Evolutionary conservation across 2,113 vertebrate genomes (phyloP), one percentile per base, ranked within the genome.

Genomic region (Xerus inauris): DNA sequence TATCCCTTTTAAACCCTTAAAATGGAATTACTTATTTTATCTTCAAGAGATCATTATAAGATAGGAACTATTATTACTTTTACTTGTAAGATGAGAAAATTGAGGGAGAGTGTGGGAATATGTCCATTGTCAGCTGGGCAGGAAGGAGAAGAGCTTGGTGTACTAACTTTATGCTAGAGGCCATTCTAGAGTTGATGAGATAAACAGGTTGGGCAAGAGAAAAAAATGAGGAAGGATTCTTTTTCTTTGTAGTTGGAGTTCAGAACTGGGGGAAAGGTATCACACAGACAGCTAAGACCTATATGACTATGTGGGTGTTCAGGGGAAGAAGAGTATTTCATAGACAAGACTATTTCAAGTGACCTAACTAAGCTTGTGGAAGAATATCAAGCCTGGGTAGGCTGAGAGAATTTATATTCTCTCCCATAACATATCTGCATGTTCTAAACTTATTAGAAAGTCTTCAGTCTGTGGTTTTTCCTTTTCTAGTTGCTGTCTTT

Each of bases 371-470:
- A 92, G 19, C 14, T 9, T 26, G 12, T 64, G 26, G 72, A 94
- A 92, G 8, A 24, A 20, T 14, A 51, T 51, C 62, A 67, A 62
- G 20, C 20, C 30, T 69, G 38, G 76, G 49, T 32, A 71, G 40
- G 42, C 59, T 95, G 59, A 38, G 35, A 80, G 6, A 38, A 40
- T 71, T 49, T 83, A 45, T 40, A 16, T 89, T 13, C 6, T 91
- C 64, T 12, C 12, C 40, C 13, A 16, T 49, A 45, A 73, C 32
- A 6, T 45, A 81, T n/a, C 35, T 83, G 7, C 12, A 40, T 7
- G 22, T 80, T 84, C 92, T 24, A 94, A 65, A 93, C 35, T 96
- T 92, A 49, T 42, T 84, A 75, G 76, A 76, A 87, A 92, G 64
- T 42, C 54, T 82, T 77, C 82, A 3, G 38, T 35, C 40, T 38